Evolutionary conservation across 2,888 invertebrate species (phyloP), one percentile per base, ranked within the genome.

Genomic region (Panzeria rudis): DNA sequence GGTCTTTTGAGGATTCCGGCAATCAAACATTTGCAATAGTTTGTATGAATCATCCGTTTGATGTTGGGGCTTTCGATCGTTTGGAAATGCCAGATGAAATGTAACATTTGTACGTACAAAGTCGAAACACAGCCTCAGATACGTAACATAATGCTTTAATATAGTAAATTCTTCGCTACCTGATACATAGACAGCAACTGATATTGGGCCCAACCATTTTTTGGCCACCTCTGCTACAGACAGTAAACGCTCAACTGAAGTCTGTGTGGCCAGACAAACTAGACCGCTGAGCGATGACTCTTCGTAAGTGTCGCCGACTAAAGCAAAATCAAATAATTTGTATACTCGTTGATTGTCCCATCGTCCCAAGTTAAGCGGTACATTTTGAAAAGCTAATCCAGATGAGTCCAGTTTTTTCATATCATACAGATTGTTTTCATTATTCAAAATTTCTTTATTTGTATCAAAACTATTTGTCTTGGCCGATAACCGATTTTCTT

Each of bases 131-230:
- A 94, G 93, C 62, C 95, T 94, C 88, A 98, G 93, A 94, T 96
- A 97, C 25, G 95, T 94, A 11, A 97, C 93, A 90, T 97, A 98
- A 76, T 95, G 94, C 89, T 96, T 94, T 47, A 97, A 92, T 1
- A 96, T 93, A 83, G 95, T 94, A 87, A 96, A 94, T 90, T 98
- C 97, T 82, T 95, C 95, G 88, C 96, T 95, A 3, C 96, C 96
- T 15, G 96, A 95, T 0, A 96, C 95, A 91, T 95, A 98, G 0
- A 97, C 94, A 0, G 97, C 97, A 0, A 96, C 94, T 0, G 97
- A 98, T 88, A 98, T 96, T 0, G 97, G 96, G 0, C 97, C 97
- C 8, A 94, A 94, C 97, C 97, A 98, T 88, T 97, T 96, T 64
- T 95, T 94, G 0, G 96, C 95, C 50, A 97, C 96, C 88, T 96